These are phyloP conservation scores for Ptilodon capucinus DNA, from an alignment of 2,888 invertebrate genomes.

Conservation along the genomic window DNA sequence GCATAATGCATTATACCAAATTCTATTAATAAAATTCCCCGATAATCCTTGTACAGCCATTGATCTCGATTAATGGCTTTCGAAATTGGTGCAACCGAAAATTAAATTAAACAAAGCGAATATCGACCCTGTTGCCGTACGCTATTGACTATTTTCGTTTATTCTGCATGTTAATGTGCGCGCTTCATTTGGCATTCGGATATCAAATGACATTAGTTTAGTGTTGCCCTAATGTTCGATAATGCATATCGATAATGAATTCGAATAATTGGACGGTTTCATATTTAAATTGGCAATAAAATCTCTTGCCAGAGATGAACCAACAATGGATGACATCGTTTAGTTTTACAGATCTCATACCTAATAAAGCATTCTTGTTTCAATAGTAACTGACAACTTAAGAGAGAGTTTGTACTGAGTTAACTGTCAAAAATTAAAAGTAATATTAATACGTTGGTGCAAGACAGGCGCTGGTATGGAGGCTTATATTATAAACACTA, in stretches of 20 bases:
- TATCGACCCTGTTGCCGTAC: constrained; percentile 39
- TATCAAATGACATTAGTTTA: constrained; percentile 62
- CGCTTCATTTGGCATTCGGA: constrained; percentile 48
- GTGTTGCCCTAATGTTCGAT: constrained; percentile 12
- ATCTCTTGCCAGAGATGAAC: no score
- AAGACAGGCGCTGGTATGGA: no score
- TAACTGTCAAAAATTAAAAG: no score
- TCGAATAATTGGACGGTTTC: neutral
- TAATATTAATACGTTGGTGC: no score
- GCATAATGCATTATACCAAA: constrained; percentile 43
- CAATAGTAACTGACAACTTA: no score
- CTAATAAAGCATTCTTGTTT: no score
- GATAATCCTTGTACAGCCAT: constrained; percentile 66
- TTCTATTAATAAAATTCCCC: constrained; percentile 64
- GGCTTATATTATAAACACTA: no score
- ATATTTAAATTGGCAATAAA: neutral
- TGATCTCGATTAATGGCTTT: constrained; percentile 73
- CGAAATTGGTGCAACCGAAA: constrained; percentile 58
- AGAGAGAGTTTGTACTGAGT: no score
- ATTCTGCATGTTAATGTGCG: constrained; percentile 18
- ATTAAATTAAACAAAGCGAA: constrained; percentile 31
- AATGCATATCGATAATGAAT: no score
- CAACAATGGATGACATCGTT: no score
- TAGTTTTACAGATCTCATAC: no score
- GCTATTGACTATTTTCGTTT: constrained; percentile 46